Conservation (phyloP, 1,140 invertebrate genomes). For the Reticulitermes speratus region DNA sequence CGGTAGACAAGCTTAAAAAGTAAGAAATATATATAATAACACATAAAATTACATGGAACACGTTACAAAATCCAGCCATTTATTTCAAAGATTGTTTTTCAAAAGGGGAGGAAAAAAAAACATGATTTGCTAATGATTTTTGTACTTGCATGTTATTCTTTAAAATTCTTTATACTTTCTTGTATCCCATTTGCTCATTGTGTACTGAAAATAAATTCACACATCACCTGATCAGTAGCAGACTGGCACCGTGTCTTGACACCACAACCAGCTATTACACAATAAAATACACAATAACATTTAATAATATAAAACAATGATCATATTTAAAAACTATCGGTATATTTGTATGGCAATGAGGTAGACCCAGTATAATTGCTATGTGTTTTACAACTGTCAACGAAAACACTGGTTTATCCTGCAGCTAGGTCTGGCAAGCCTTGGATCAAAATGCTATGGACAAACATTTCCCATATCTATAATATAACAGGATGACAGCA, state of each 20-base stretch:
- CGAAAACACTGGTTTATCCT: conserved; percentile 15
- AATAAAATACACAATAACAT: conserved; percentile 15
- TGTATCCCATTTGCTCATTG: conserved; percentile 4
- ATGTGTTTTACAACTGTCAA: conserved; percentile 19
- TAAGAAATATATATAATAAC: conserved; percentile 16
- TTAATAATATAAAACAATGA: conserved; percentile 18
- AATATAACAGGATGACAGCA: not conserved
- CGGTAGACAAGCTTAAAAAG: conserved; percentile 11
- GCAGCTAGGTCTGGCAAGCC: conserved; percentile 11
- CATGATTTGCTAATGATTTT: conserved; percentile 1
- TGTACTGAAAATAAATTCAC: conserved; percentile 8
- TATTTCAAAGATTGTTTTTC: not conserved
- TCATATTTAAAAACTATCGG: conserved; percentile 19
- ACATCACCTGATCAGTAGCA: not conserved
- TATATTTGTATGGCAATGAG: conserved; percentile 16
- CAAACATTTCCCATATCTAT: not conserved
- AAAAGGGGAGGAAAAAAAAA: not conserved
- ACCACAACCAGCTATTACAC: conserved; percentile 4
- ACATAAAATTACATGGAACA: conserved; percentile 19
- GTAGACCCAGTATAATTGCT: conserved; percentile 18
- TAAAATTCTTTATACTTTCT: not conserved
- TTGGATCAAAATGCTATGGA: not conserved
- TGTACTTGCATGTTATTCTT: conserved; percentile 2
- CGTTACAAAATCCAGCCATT: conserved; percentile 18
- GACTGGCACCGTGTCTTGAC: not conserved